Percentiles rank a stretch among this genome's conserved stretches.
These are phyloP conservation scores for Benitochromis conjunctus DNA, from an alignment of 2,113 vertebrate species.

Conservation along the genomic window DNA sequence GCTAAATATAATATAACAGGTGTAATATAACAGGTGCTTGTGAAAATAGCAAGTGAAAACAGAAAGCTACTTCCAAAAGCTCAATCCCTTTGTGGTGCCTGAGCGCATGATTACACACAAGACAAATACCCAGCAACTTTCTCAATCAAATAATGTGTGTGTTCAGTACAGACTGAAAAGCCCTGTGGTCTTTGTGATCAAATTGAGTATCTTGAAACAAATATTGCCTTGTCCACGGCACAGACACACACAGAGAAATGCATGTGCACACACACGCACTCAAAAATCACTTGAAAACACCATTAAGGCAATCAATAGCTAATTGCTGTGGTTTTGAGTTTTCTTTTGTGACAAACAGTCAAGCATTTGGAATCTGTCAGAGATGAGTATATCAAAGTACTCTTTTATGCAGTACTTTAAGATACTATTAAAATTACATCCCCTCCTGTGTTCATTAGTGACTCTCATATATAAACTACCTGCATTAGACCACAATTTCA, in stretches of 20 bases:
- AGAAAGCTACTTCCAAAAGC: background rate
- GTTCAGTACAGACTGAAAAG: background rate
- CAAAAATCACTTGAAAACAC: background rate
- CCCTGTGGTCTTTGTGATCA: background rate
- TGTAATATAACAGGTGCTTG: background rate
- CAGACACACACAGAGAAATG: background rate
- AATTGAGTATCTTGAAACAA: background rate
- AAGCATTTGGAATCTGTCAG: background rate
- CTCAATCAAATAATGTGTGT: background rate
- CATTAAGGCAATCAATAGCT: constrained; percentile 3
- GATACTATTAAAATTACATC: background rate
- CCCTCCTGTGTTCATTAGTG: background rate
- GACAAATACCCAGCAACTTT: constrained; percentile 1
- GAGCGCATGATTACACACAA: background rate
- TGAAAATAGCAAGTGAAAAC: background rate
- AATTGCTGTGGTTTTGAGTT: background rate
- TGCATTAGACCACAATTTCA: background rate
- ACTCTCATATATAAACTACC: background rate
- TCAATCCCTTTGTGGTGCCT: background rate
- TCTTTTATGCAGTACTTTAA: background rate
- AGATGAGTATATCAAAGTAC: background rate
- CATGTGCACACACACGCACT: background rate
- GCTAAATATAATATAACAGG: background rate
- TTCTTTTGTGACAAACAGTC: background rate
- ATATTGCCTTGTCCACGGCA: background rate